Percentiles rank a stretch among this genome's conserved stretches.
Conservation (phyloP, 1,140 invertebrate genomes). For the Gryllus bimaculatus region DNA sequence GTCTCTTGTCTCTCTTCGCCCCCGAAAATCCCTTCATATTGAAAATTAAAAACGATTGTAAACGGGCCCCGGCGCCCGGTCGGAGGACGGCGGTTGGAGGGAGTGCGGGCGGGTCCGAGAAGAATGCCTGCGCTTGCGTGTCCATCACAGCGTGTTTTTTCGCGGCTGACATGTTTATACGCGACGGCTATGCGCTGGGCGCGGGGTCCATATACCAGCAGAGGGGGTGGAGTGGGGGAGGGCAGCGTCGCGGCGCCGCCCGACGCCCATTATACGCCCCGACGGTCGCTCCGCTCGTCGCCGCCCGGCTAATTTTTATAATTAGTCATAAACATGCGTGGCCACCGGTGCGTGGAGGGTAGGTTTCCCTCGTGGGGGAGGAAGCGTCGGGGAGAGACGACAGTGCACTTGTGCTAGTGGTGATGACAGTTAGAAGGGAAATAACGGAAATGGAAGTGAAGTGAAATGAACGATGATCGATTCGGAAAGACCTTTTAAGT, state of each 20-base stretch:
- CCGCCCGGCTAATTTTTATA: not conserved
- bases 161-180: not conserved
- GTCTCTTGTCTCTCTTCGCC: too few species aligned
- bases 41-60: constrained; percentile 2
- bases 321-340: not conserved
- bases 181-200: not conserved
- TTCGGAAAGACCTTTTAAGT: too few species aligned
- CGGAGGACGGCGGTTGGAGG: not conserved
- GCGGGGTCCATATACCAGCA: not conserved
- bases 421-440: not conserved
- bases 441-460: not conserved
- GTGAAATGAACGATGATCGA: too few species aligned
- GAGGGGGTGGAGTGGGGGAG: not conserved
- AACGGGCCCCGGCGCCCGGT: not conserved
- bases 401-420: not conserved
- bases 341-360: too few species aligned
- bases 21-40: not conserved
- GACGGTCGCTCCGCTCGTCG: not conserved
- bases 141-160: not conserved
- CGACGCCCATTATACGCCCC: not conserved
- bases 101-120: not conserved
- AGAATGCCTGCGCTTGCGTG: not conserved
- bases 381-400: not conserved
- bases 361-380: not conserved
- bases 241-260: too few species aligned